Evolutionary conservation across 2,888 invertebrate genomes (phyloP), one percentile per base, ranked within the genome.

Genomic region (Gymnosoma rotundatum): DNA sequence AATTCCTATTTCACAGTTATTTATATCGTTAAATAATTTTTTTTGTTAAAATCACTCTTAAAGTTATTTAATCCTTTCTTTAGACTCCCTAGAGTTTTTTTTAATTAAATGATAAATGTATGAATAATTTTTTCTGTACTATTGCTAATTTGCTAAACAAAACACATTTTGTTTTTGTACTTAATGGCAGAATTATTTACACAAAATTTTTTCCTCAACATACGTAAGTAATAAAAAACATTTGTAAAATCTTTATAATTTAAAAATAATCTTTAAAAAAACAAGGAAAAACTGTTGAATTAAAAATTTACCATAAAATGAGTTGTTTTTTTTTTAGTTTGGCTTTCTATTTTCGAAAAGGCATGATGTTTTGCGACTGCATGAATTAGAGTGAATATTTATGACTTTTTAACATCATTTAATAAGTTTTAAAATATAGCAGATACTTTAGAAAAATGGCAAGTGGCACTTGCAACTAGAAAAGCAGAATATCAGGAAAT

Each of bases 131-230:
- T 74, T 56, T 42, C 56, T 75, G 20, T 50, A 56, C 32, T 38
- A 69, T 73, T 84, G 80, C 73, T 81, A 84, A 84, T 81, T 80
- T 84, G 83, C 80, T 69, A 73, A 81, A 78, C 63, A 72, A 80
- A 83, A 78, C 67, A 66, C 48, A 6, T 18, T 20, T 10, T 50
- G 42, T 21, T 75, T 20, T 52, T 61, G 2, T 2, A 20, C 63
- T 25, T 60, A n/a, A 52, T 42, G 50, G 9, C 18, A n/a, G 10
- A 25, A 36, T 9, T 48, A 70, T 45, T 32, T 58, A 45, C 45
- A 3, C 10, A 20, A 25, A 20, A 32, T 38, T 45, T 9, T 45
- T 42, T 52, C 50, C 50, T 36, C 16, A n/a, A 38, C 50, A n/a
- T 18, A 1, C 42, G 8, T 16, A n/a, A 5, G 10, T 38, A 42